phyloP scores from a whole-genome alignment of 64 coral and sea anemone species.

The Montipora efflorescens region DNA sequence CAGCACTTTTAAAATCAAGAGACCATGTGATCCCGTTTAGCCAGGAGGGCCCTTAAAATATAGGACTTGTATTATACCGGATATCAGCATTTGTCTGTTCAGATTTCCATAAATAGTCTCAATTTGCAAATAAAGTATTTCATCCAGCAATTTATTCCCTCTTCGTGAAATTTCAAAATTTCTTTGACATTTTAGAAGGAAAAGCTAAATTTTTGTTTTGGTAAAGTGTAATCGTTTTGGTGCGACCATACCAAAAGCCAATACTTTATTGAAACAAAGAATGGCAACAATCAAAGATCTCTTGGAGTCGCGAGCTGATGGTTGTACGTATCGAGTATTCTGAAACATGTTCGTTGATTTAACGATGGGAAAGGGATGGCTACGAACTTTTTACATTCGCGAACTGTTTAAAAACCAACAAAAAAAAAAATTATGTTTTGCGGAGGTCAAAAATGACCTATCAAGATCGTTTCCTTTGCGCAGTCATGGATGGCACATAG shows the following conservation, averaged over 20 bases:
- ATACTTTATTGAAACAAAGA: neutral
- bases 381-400: too few relatives aligned
- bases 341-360: too few relatives aligned
- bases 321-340: too few relatives aligned
- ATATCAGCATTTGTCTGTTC: neutral
- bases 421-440: too few relatives aligned
- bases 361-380: too few relatives aligned
- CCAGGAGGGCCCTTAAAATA: neutral
- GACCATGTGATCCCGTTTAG: neutral
- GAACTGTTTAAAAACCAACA: too few relatives aligned
- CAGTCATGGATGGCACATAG: too few relatives aligned
- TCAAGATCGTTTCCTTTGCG: too few relatives aligned
- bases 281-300: too few relatives aligned
- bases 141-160: neutral
- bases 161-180: neutral
- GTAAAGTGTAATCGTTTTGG: neutral
- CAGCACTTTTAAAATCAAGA: neutral
- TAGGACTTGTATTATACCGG: neutral
- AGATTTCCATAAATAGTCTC: neutral
- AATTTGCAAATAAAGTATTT: neutral
- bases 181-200: neutral
- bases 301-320: too few relatives aligned
- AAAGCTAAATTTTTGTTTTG: neutral
- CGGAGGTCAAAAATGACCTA: too few relatives aligned
- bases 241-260: neutral